Base-by-base conservation (phyloP, 1,140 invertebrate genomes). In the Nephotettix cincticeps region DNA sequence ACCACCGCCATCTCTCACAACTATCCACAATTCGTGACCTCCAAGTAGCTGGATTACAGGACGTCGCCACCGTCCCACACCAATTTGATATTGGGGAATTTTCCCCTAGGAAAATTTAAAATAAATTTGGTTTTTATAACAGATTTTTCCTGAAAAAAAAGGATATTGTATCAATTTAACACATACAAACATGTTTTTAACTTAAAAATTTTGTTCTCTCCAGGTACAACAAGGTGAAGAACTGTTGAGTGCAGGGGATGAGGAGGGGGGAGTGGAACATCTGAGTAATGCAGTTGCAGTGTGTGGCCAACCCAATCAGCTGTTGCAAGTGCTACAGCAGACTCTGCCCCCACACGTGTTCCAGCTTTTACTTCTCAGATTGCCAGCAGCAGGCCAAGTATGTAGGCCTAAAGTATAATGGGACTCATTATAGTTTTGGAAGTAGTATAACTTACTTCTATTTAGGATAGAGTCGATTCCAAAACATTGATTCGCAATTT, bases 241-340 rank as follows among this genome's bases (percentile, higher is more conserved):
- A 78, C 79, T 97, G 30, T 84, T 99, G 74, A 89, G 89, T 23
- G 84, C 85, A 72, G 95, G 96, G 56, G 91, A 98, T 74, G 80
- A 96, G 70, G 94, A 97, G 72, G 89, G 87, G 51, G 97, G 94
- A 68, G 91, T 98, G 27, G 95, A 98, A 79, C 97, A 99, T 83
- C 86, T 99, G 71, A 91, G 92, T 28, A 95, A 96, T 81, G 97
- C 97, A 23, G 91, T 99, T 27, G 92, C 95, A n/a, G 93, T 99
- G 1, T 99, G 97, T 81, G 94, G 94, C 23, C 95, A 98, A 79
- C 95, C 96, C 0, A 90, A 95, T 75, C 94, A 98, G 78, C 83
- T 99, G 14, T 84, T 99, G 23, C 90, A 94, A 82, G 90, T 96
- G 67, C 83, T 98, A n/a, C 93, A 97, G 81, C 94, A 96, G 81